These are phyloP conservation scores for Hippotragus niger DNA, from an alignment of 2,113 vertebrate genomes.

Conservation along the genomic window DNA sequence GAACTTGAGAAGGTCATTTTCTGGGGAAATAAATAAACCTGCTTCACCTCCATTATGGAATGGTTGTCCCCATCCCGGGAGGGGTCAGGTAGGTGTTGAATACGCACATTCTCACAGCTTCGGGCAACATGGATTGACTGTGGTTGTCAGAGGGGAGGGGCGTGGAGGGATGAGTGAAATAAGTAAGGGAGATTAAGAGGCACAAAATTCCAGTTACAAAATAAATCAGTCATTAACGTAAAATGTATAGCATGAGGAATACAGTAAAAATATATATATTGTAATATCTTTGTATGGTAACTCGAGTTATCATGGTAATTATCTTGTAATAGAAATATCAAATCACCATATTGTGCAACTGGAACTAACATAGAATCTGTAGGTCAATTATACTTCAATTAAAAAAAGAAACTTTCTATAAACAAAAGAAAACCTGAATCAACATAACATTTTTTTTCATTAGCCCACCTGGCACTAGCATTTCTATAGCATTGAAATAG, in stretches of 20 bases:
- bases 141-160: not conserved
- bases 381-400: not conserved
- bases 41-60: not conserved
- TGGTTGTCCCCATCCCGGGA: not conserved
- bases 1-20: not conserved
- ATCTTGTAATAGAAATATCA: not conserved
- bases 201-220: not conserved
- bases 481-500: not conserved
- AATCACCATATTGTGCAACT: not conserved
- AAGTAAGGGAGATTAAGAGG: not conserved
- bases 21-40: not conserved
- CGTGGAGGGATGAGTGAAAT: not conserved
- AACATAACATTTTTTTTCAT: not conserved
- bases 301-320: not conserved
- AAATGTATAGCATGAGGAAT: not conserved
- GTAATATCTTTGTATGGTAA: not conserved
- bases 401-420: not conserved
- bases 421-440: not conserved
- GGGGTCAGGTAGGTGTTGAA: too few relatives aligned
- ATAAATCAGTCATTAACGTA: not conserved
- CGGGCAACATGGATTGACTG: not conserved
- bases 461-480: not conserved
- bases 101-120: not conserved
- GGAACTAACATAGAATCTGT: not conserved
- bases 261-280: not conserved